These are phyloP conservation scores for Orthosia incerta DNA, from an alignment of 2,888 invertebrate species.

Conservation along the genomic window DNA sequence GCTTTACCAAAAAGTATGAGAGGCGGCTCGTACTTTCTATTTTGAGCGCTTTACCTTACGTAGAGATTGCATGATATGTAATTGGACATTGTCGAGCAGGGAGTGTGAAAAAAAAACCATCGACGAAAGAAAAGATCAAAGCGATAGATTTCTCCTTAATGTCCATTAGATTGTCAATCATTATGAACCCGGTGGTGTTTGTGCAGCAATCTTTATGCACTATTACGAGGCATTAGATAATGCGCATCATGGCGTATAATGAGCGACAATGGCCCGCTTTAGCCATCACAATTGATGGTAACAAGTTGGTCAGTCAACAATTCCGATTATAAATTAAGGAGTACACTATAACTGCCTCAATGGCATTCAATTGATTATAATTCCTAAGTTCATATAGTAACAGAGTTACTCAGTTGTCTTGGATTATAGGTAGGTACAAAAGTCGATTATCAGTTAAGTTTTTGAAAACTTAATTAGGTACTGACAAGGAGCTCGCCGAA, in stretches of 20 bases:
- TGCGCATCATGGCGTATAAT: slow-evolving; percentile 29
- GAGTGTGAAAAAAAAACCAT: too few species aligned
- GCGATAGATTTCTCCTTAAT: slow-evolving; percentile 48
- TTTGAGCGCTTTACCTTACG: too few species aligned
- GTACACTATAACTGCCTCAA: not conserved
- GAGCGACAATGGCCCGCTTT: slow-evolving; percentile 13
- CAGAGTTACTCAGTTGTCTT: not conserved
- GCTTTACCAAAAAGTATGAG: too few species aligned
- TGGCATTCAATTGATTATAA: not conserved
- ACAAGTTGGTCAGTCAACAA: not conserved
- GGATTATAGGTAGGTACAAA: not conserved
- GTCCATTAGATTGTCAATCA: slow-evolving; percentile 15
- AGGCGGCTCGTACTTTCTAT: too few species aligned
- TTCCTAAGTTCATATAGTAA: not conserved
- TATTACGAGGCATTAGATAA: slow-evolving; percentile 39
- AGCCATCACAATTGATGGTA: slow-evolving; percentile 3
- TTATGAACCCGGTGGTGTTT: slow-evolving; percentile 50
- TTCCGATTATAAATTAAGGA: not conserved
- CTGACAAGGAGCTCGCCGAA: too few species aligned
- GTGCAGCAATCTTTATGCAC: slow-evolving; percentile 57
- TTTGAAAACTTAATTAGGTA: too few species aligned
- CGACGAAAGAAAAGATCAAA: not conserved
- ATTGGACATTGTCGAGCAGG: too few species aligned
- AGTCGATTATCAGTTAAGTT: not conserved
- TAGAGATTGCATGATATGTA: too few species aligned